Base-by-base conservation (phyloP, 2,797 vertebrate species). In the Iguana delicatissima region DNA sequence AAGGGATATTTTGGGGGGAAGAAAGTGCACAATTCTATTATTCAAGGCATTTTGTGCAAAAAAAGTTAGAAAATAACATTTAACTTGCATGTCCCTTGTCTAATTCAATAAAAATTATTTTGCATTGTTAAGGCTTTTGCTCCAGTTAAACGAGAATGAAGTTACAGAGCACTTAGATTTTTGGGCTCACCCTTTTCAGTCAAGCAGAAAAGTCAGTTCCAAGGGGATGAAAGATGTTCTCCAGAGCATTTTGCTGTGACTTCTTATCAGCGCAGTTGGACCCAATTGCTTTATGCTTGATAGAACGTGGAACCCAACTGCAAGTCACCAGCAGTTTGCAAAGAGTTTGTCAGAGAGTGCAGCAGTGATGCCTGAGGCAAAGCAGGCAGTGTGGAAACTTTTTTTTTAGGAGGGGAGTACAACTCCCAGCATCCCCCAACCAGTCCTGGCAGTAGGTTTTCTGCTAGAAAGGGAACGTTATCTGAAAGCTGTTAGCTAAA, bases 21-120 rank as follows among this genome's bases (percentile, higher is more conserved):
- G 38, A 91, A 89, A 91, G 94, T 91, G 93, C 1, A 0, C 79
- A 93, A 89, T 92, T 84, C 89, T 93, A 87, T 94, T 96, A 93
- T 87, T 91, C 76, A 13, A 93, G 93, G 94, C 93, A 96, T 95
- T 94, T 95, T 93, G 92, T 82, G 91, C 85, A 79, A 87, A 79
- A 93, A 93, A 95, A 93, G 85, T 92, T 95, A 92, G 92, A 93
- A 94, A 94, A 85, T 82, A 94, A 82, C 81, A 72, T 92, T 94
- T 92, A 86, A 87, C 92, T 94, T 88, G 88, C 90, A 76, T 93
- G 92, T 95, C 84, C 95, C 93, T 93, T 92, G 82, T 96, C 94
- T 92, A 95, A 93, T 85, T 92, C 94, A 94, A 92, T 92, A 80
- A 96, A 90, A 87, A 32, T 86, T 89, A 59, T 93, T 94, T 93